Evolutionary conservation across 1,140 invertebrate species (phyloP), one percentile per base, ranked within the genome.

Genomic region (Thereuonema tuberculata): DNA sequence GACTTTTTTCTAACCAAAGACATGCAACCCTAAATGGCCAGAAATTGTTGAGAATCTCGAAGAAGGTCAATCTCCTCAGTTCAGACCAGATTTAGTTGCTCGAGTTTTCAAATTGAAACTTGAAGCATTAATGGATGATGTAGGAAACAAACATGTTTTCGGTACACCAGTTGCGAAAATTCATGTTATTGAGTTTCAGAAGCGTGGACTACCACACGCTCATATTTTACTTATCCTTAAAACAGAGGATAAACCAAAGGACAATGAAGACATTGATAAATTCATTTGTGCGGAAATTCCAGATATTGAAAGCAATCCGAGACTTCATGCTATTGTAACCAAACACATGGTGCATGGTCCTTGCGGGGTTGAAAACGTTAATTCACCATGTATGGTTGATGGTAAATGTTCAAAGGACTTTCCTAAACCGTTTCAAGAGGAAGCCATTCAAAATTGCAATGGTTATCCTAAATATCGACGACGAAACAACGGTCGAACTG

Each of bases 171-270:
- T 60, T 17, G 71, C 70, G 27, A 69, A 65, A 37, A 65, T 75
- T 69, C 73, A 73, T 60, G 63, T 68, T 23, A 61, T 79, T 47
- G 77, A 81, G 66, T 80, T 72, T 70, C 76, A 79, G 66, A 79
- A 79, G 65, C 66, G 74, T 61, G 75, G 77, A 15, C 64, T 78
- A 27, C 75, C 77, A 0, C 78, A 80, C 73, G 69, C 68, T 9
- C 78, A 78, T 64, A 74, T 79, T 58, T 63, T 80, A 20, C 48
- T 79, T 20, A 77, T 69, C 70, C 56, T 59, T 2, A 28, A 50
- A 56, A 27, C 61, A 25, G 23, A 47, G 12, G 31, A 46, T 24
- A 61, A 43, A 52, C 56, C 60, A 9, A 12, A 50, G 14, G 47
- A 48, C 2, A 2, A 5, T 23, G 25, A 67, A 73, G 57, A 61